A percentile compares a stretch with the other conserved stretches of the same genome.
phyloP scores from a whole-genome alignment of 2,888 invertebrate species.

The Scaptomyza reducta region DNA sequence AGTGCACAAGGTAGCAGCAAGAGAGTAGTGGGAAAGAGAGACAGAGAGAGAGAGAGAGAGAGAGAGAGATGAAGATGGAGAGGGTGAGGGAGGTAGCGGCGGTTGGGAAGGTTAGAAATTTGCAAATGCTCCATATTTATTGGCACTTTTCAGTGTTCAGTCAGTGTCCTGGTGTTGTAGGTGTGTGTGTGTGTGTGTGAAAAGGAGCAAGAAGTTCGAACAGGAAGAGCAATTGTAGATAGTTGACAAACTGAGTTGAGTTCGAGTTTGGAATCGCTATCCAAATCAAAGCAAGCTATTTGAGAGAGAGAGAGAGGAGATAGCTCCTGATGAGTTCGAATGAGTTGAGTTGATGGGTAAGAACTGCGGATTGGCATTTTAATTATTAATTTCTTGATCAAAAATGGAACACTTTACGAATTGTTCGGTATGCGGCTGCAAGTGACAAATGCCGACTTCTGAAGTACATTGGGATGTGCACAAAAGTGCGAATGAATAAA shows the following conservation, averaged over 20 bases:
- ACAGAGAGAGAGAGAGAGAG: not conserved
- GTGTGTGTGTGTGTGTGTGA: not conserved
- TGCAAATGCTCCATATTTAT: constrained; percentile 78
- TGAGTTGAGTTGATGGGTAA: constrained; percentile 40
- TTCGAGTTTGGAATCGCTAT: constrained; percentile 1
- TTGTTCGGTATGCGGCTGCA: constrained; percentile 25
- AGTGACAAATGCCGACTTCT: constrained; percentile 46
- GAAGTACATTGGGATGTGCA: not conserved
- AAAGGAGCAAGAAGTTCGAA: constrained; percentile 13
- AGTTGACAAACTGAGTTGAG: constrained; percentile 58
- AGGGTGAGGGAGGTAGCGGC: not conserved
- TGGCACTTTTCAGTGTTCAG: constrained; percentile 74
- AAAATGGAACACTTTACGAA: constrained; percentile 15
- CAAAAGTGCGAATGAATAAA: no score
- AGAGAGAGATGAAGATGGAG: not conserved
- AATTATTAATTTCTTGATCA: constrained; percentile 65
- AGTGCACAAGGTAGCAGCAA: constrained; percentile 74
- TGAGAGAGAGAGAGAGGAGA: not conserved
- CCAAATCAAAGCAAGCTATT: constrained; percentile 1
- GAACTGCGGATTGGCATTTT: constrained; percentile 72
- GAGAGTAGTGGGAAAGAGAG: constrained; percentile 18
- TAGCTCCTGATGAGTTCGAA: constrained; percentile 49
- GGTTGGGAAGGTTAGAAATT: constrained; percentile 18
- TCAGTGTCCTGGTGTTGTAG: constrained; percentile 14
- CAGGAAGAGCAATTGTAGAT: constrained; percentile 45